Conservation (phyloP, 2,113 vertebrate species). For the Xyrauchen texanus region DNA sequence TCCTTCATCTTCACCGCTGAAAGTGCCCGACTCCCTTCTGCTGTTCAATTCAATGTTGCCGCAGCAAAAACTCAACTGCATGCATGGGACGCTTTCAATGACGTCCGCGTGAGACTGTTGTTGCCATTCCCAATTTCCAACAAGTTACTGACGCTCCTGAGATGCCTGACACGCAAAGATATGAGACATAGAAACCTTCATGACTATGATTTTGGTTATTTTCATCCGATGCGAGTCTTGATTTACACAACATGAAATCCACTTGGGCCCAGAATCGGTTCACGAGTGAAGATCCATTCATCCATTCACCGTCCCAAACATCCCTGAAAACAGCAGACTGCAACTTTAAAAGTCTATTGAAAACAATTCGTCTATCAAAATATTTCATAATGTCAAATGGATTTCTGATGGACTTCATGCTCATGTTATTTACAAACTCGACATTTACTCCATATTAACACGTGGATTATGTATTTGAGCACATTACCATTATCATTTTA, state of each 20-base stretch:
- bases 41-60: conserved; percentile 30
- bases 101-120: background rate
- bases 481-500: too few relatives aligned
- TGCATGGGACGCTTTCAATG: background rate
- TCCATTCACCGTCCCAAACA: background rate
- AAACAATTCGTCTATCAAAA: background rate
- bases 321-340: conserved; percentile 14
- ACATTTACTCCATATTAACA: too few relatives aligned
- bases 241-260: conserved; percentile 44
- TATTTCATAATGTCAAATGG: background rate
- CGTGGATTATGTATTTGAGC: too few relatives aligned
- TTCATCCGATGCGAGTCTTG: conserved; percentile 32
- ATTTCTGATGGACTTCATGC: background rate
- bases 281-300: conserved; percentile 25
- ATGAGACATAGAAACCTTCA: conserved; percentile 27
- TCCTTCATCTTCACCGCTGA: conserved; percentile 82
- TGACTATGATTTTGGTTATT: background rate
- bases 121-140: conserved; percentile 15
- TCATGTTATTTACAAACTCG: too few relatives aligned
- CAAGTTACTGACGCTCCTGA: conserved; percentile 11
- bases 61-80: conserved; percentile 19
- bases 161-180: conserved; percentile 40
- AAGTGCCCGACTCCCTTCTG: conserved; percentile 17
- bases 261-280: conserved; percentile 39
- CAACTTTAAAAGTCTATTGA: background rate